Evolutionary conservation across 2,113 vertebrate species (phyloP).

Genomic region (Cacatua alba): DNA sequence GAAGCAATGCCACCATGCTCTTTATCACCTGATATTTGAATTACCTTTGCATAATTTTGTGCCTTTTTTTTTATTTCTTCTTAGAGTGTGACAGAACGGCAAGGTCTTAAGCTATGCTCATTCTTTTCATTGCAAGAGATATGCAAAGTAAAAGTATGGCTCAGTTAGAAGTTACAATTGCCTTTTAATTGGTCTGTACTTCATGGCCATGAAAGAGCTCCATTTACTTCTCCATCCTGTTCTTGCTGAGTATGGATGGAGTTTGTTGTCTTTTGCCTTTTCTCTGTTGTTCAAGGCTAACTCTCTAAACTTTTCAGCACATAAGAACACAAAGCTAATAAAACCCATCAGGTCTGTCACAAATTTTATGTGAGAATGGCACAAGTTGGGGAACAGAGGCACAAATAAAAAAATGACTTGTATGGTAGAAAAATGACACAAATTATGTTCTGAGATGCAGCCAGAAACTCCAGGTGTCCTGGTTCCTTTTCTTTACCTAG

Average conservation of each 20-base stretch:
- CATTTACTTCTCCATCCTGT: neutral
- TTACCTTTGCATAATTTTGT: neutral
- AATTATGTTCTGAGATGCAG: neutral
- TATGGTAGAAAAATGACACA: neutral
- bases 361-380: neutral
- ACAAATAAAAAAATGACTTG: neutral
- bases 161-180: neutral
- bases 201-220: neutral
- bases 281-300: neutral
- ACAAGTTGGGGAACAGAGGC: neutral
- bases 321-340: neutral
- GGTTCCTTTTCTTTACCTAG: neutral
- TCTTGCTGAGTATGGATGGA: neutral
- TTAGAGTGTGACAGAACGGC: neutral
- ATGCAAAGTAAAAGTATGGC: neutral
- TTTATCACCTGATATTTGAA: neutral
- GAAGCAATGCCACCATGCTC: neutral
- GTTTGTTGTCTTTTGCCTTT: neutral
- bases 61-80: neutral
- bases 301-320: neutral
- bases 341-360: neutral
- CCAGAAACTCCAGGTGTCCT: neutral
- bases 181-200: neutral
- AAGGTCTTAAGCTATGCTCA: neutral
- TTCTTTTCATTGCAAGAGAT: neutral